Base-by-base conservation (phyloP, 35 echinoderm and acorn worm species). In the Ophioderma brevispina region DNA sequence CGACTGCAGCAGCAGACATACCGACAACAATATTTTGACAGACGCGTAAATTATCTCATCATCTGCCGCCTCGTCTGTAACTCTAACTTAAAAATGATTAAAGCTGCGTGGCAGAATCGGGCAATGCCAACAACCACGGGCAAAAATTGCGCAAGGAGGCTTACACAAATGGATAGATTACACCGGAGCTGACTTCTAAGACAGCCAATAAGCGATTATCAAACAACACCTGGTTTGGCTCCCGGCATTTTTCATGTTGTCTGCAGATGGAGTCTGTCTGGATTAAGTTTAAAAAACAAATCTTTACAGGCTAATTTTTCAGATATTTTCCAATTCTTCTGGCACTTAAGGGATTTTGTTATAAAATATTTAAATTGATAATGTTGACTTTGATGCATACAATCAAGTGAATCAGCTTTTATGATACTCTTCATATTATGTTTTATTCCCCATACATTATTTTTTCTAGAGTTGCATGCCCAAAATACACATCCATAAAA, bases 1-100 rank as follows among this genome's bases (percentile, higher is more conserved):
- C 4, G 41, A 46, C 41, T 8, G 17, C 4, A 46, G 41, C 41
- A 46, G 17, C 41, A 46, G 41, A 46, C 4, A 46, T 8, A 46
- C 41, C 41, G 41, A 46, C 41, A 46, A 70, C 59, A 25, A 70
- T 70, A 70, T 70, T 70, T 70, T 70, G 59, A 70, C 59, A 70
- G 59, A 70, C 59, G 59, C n/a, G 59, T 30, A 70, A 70, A 70
- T 70, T 25, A 70, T 70, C 59, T 70, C 59, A 70, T 70, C 59
- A 25, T 70, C 28, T 13, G 28, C 59, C 28, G 59, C 15, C 59
- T 25, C 17, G 28, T 13, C 59, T 13, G 59, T 30, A 70, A 70
- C 59, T 70, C 1, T 70, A 70, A 70, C 59, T 70, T 70, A 18
- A 30, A 46, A 70, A 30, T 70, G 8, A 52, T 52, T 11, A 11